Evolutionary conservation across 2,113 vertebrate species (phyloP), one percentile per base, ranked within the genome.

Genomic region (Ceuthmochares aereus): DNA sequence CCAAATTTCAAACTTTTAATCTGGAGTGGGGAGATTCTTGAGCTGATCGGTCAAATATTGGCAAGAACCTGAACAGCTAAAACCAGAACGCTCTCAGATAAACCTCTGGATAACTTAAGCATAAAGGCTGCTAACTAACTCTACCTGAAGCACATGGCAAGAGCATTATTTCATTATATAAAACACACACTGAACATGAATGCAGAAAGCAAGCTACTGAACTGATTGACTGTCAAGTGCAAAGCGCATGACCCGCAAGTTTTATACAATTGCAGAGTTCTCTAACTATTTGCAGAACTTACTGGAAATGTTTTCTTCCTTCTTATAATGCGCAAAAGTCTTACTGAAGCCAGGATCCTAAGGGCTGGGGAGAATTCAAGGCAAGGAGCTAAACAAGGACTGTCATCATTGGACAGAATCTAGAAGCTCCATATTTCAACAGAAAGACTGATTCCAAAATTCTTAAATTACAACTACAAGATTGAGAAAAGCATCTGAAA

Each of bases 401-500:
- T 95, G 92, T 90, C 77, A 72, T 93, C 78, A 0, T 62, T 82
- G 84, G 77, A 83, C 72, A 59, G 85, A 86, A 84, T 72, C 45
- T 94, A 89, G 86, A 92, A 94, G 84, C 47, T 77, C 74, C 36
- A 29, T 62, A 89, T 93, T 95, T 95, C 89, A 96, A 52, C 69
- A 59, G 70, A 55, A 75, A 94, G 87, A 42, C 55, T 76, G 84
- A 94, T 84, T 95, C 84, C 92, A 92, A 72, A 93, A 70, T 92
- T 90, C 94, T 95, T 94, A 82, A 91, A 96, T 94, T 95, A 87
- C 90, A 79, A 67, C 76, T 96, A 92, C 36, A 37, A 96, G 95
- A 95, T 86, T 95, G 88, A 92, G 91, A 84, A 96, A 96, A 91
- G 94, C 88, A 93, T 96, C 95, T 94, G 85, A 95, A 96, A 95